A percentile compares a stretch with the other conserved stretches of the same genome.
These are phyloP conservation scores for Hypotaenidia okinawae DNA, from an alignment of 2,797 vertebrate species.

Conservation along the genomic window DNA sequence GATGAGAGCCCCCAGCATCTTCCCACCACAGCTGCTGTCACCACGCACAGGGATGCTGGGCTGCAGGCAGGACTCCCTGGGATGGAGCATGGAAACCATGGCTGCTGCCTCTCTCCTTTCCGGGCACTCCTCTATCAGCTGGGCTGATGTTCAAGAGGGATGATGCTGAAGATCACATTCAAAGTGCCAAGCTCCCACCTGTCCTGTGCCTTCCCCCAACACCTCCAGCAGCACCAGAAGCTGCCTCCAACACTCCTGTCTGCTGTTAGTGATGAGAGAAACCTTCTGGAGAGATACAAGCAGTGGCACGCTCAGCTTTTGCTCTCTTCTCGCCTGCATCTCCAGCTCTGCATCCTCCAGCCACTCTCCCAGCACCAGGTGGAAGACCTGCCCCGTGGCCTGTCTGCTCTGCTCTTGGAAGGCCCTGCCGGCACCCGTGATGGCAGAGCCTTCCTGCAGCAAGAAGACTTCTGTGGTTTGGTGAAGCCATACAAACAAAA, in stretches of 20 bases:
- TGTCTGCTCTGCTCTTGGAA: background rate
- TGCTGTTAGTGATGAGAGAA: background rate
- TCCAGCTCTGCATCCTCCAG: background rate
- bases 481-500: background rate
- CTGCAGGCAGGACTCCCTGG: background rate
- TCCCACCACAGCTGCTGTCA: background rate
- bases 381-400: background rate
- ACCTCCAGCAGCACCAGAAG: background rate
- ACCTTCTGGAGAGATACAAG: background rate
- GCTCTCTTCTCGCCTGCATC: background rate
- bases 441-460: background rate
- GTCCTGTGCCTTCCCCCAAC: background rate
- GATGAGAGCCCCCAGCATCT: background rate
- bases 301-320: background rate
- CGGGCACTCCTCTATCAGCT: background rate
- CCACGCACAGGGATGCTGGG: background rate
- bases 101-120: background rate
- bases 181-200: background rate
- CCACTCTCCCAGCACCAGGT: background rate
- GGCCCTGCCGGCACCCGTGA: too few relatives aligned
- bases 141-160: background rate
- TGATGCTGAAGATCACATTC: too few relatives aligned
- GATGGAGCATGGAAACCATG: background rate
- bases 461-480: background rate
- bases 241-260: background rate